Percentiles rank a stretch among this genome's conserved stretches.
These are phyloP conservation scores for Gyps fulvus DNA, from an alignment of 2,113 vertebrate species.

Conservation along the genomic window DNA sequence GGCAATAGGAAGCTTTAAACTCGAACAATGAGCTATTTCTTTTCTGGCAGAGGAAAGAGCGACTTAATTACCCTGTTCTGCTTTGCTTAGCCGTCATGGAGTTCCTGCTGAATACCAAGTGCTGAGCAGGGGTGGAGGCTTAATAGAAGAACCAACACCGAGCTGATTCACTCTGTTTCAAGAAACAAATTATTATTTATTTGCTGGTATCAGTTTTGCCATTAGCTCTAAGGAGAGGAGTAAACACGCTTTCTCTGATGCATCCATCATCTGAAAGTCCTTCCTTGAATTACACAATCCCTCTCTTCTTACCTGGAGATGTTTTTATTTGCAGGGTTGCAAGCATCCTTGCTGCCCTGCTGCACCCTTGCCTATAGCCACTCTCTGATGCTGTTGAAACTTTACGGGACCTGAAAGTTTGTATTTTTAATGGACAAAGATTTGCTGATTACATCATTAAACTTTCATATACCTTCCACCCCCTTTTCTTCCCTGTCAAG, in stretches of 20 bases:
- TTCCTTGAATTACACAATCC: neutral
- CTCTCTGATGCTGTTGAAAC: neutral
- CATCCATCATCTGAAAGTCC: neutral
- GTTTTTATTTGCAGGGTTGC: neutral
- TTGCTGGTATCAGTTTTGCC: neutral
- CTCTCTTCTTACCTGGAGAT: neutral
- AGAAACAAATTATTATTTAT: neutral
- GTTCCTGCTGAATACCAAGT: neutral
- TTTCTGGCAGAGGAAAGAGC: neutral
- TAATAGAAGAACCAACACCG: neutral
- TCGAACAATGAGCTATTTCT: neutral
- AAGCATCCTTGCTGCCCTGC: neutral
- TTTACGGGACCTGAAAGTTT: neutral
- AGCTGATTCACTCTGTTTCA: neutral
- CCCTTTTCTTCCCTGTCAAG: neutral
- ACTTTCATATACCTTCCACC: neutral
- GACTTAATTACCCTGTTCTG: neutral
- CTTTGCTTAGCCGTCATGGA: neutral
- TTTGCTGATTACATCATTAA: neutral
- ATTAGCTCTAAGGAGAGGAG: neutral
- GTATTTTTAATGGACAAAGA: neutral
- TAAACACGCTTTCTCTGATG: neutral
- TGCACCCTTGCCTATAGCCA: neutral
- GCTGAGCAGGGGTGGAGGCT: neutral
- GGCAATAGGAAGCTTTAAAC: neutral